Conservation (phyloP, 1,140 invertebrate genomes). For the Eumeta japonica region DNA sequence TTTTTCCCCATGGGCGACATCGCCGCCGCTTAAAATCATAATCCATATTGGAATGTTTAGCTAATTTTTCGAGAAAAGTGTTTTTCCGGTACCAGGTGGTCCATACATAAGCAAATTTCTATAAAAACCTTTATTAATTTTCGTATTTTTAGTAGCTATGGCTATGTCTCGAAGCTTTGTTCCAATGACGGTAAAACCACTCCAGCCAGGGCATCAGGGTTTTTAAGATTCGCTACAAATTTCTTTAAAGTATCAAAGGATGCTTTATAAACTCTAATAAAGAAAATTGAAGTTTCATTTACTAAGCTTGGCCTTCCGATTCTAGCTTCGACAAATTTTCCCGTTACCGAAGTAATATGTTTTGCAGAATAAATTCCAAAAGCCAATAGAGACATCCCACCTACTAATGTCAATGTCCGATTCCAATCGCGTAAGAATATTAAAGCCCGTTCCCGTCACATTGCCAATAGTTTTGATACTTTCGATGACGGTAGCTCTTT, state of each 20-base stretch:
- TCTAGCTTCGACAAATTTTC: slow-evolving; percentile 87
- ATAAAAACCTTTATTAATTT: slow-evolving; percentile 90
- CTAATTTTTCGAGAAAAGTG: slow-evolving; percentile 93
- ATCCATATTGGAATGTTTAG: slow-evolving; percentile 95
- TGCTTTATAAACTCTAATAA: slow-evolving; percentile 82
- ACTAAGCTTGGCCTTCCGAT: slow-evolving; percentile 92
- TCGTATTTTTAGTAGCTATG: slow-evolving; percentile 97
- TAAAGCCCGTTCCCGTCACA: slow-evolving; percentile 87
- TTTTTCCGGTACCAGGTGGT: slow-evolving; percentile 97
- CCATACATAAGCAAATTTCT: slow-evolving; percentile 97
- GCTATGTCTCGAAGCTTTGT: slow-evolving; percentile 90
- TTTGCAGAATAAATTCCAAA: slow-evolving; percentile 93
- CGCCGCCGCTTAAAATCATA: slow-evolving; percentile 98
- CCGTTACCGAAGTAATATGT: slow-evolving; percentile 83
- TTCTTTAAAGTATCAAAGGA: slow-evolving; percentile 80
- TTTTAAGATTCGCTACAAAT: slow-evolving; percentile 66
- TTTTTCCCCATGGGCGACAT: slow-evolving; percentile 96
- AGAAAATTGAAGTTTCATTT: slow-evolving; percentile 92
- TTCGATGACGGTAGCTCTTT: slow-evolving; percentile 89
- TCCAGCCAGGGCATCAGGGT: slow-evolving; percentile 87
- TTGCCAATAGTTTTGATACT: slow-evolving; percentile 93
- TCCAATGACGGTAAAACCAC: slow-evolving; percentile 93
- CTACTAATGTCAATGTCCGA: slow-evolving; percentile 89
- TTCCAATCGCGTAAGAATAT: slow-evolving; percentile 91
- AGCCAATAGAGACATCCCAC: slow-evolving; percentile 88